phyloP scores from a whole-genome alignment of 2,113 vertebrate genomes.

The Scomber colias region DNA sequence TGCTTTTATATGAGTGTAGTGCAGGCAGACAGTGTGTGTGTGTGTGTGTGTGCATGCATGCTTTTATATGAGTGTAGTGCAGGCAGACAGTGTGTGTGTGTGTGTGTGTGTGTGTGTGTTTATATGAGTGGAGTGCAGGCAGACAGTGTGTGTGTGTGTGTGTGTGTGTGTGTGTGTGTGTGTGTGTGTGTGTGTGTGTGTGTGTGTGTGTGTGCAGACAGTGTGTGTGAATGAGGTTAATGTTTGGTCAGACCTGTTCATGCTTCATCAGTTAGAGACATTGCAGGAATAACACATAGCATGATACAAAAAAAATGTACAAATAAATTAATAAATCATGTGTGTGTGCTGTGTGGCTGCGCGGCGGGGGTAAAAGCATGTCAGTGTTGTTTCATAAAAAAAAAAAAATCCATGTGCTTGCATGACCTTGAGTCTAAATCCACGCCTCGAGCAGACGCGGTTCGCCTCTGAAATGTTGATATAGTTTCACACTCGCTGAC shows the following conservation, averaged over 20 bases:
- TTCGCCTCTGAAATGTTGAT: not conserved
- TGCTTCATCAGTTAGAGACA: not conserved
- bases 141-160: too few species aligned
- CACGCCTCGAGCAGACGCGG: not conserved
- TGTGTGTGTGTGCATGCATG: not conserved
- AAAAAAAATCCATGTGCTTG: not conserved
- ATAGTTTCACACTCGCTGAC: not conserved
- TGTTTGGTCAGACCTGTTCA: not conserved
- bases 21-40: not conserved
- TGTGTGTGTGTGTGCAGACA: too few species aligned
- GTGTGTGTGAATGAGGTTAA: not conserved
- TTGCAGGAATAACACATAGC: not conserved
- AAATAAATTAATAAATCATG: constrained; percentile 37
- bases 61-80: too few species aligned
- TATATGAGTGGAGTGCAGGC: too few species aligned
- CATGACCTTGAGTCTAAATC: not conserved
- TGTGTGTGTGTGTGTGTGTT: too few species aligned
- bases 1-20: not conserved
- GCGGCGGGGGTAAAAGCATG: constrained; percentile 15
- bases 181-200: too few species aligned
- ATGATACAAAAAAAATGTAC: not conserved
- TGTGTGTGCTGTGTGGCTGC: not conserved
- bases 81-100: not conserved
- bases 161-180: not conserved
- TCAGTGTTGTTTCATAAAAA: constrained; percentile 23